These are phyloP conservation scores for Ommatoiulus sabulosus DNA, from an alignment of 2,888 invertebrate species.

Conservation along the genomic window DNA sequence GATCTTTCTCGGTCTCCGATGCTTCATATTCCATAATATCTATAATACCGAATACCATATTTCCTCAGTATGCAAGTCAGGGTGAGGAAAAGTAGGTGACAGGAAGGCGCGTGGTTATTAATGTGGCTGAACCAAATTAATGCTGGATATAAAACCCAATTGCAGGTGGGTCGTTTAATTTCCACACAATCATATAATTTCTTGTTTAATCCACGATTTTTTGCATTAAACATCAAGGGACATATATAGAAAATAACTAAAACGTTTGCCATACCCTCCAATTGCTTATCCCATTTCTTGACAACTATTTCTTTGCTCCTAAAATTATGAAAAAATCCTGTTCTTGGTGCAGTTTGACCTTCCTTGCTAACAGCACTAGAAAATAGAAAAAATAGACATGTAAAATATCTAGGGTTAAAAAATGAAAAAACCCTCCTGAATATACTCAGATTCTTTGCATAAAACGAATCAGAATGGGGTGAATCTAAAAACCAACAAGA, in stretches of 20 bases:
- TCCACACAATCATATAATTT: no score
- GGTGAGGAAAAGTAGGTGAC: no score
- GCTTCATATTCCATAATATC: slow-evolving; percentile 69
- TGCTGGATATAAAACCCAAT: no score
- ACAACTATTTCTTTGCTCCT: slow-evolving; percentile 84
- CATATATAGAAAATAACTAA: slow-evolving; percentile 66
- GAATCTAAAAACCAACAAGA: no score
- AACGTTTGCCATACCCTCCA: slow-evolving; percentile 72
- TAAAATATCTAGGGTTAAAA: not conserved
- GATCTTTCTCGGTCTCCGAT: slow-evolving; percentile 74
- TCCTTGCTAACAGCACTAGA: slow-evolving; percentile 71
- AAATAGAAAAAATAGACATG: not conserved
- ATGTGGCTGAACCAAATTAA: no score
- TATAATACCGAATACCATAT: not conserved
- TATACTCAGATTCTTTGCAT: no score
- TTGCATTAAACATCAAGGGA: no score
- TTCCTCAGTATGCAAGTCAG: no score
- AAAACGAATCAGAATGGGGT: no score
- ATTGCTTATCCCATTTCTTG: slow-evolving; percentile 84
- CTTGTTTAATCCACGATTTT: no score
- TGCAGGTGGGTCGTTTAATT: no score
- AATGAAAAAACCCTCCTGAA: not conserved
- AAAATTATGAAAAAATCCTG: slow-evolving; percentile 90
- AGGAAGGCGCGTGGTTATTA: no score
- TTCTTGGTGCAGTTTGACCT: slow-evolving; percentile 77